Conservation (phyloP, 2,113 vertebrate species). For the Etheostoma cragini region DNA sequence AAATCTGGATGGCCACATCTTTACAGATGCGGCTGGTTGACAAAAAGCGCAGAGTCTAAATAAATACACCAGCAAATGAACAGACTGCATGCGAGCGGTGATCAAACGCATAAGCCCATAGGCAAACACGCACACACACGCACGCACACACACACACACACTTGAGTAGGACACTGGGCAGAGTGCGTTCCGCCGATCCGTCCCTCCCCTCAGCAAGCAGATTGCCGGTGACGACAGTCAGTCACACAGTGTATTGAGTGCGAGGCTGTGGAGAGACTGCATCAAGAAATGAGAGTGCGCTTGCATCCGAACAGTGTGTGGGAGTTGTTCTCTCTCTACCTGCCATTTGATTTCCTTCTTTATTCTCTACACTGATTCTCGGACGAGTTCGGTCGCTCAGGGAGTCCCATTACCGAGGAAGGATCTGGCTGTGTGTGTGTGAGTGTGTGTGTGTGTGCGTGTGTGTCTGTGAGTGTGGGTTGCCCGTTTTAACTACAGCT, state of each 20-base stretch:
- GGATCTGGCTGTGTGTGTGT: conserved; percentile 32
- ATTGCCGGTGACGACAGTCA: conserved; percentile 67
- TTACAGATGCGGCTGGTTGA: conserved; percentile 15
- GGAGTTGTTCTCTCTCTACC: conserved; percentile 72
- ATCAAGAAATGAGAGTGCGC: conserved; percentile 47
- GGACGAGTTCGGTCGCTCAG: conserved; percentile 55
- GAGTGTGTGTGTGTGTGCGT: not conserved
- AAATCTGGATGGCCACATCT: conserved; percentile 16
- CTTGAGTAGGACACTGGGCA: conserved; percentile 57
- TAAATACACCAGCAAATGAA: conserved; percentile 19
- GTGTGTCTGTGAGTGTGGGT: not conserved
- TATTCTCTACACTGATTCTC: conserved; percentile 34
- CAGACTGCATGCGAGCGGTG: not conserved
- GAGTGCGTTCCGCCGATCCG: conserved; percentile 63
- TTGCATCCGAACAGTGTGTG: conserved; percentile 65
- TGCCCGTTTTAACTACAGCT: conserved; percentile 34
- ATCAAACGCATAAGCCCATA: not conserved
- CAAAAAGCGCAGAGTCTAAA: conserved; percentile 19
- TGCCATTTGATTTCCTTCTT: conserved; percentile 61
- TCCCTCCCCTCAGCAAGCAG: conserved; percentile 66
- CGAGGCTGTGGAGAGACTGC: conserved; percentile 56
- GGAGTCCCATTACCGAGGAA: conserved; percentile 59
- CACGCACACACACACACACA: conserved; percentile 34
- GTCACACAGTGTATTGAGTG: conserved; percentile 55
- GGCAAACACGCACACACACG: conserved; percentile 22